Evolutionary conservation across 2,113 vertebrate species (phyloP), one percentile per base, ranked within the genome.

Genomic region (Rhinogobius similis): DNA sequence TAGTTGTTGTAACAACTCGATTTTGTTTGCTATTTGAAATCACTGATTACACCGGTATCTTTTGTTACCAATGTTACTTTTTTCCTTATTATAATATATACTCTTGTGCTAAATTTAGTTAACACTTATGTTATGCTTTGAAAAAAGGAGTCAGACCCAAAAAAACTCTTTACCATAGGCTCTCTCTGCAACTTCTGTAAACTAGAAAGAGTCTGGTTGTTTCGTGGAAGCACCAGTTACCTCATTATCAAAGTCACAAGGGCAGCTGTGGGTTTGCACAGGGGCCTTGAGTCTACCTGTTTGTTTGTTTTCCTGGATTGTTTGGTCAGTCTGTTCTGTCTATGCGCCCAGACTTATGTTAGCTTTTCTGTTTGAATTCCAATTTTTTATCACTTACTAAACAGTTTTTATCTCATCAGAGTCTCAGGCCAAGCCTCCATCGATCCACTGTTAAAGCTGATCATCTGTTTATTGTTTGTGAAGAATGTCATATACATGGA

Each of bases 251-350:
- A 20, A 65, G 65, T 27, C 66, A 71, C 24, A 32, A 53, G 59
- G 29, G 67, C 24, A 18, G 73, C 65, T 55, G 67, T 84, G 39
- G 14, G 71, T 85, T 79, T 82, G 75, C 59, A 24, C 29, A 43
- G 68, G 68, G 64, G 38, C 18, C 55, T 50, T 55, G 21, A 16
- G 67, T 76, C 55, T 58, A 72, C 48, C 62, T 77, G 43, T 79
- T 72, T 89, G 83, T 87, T 89, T 86, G 81, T 76, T 82, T 77
- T 80, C 20, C 52, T 65, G 72, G 41, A 72, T 23, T 73, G 79
- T 71, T 67, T 78, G 71, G 73, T 86, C 86, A 87, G 80, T 71
- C 73, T 76, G 83, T 85, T 85, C 80, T 58, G 68, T 68, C 41
- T 68, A 38, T 68, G 58, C 36, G 32, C 24, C 38, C 27, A 14